Percentiles rank a stretch among this genome's conserved stretches.
These are phyloP conservation scores for Palaemon carinicauda DNA, from an alignment of 1,140 invertebrate genomes.

Conservation along the genomic window DNA sequence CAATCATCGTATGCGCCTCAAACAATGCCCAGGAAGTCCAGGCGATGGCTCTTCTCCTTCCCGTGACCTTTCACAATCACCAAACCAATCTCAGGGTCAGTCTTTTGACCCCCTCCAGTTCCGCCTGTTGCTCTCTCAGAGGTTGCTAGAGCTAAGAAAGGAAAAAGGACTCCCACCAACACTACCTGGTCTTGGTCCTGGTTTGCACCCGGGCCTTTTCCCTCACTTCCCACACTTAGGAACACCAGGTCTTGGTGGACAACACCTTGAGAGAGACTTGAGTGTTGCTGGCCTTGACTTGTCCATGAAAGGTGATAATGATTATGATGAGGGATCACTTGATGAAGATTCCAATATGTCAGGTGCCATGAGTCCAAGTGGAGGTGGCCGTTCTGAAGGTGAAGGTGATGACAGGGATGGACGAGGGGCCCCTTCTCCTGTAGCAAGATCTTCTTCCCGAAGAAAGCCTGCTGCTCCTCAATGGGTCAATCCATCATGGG, in stretches of 20 bases:
- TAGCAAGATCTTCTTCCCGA: conserved; percentile 65
- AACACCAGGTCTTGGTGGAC: conserved; percentile 31
- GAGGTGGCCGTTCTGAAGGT: conserved; percentile 67
- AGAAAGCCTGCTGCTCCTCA: conserved; percentile 94
- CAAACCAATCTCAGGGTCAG: conserved; percentile 58
- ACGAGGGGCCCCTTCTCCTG: conserved; percentile 63
- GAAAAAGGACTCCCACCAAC: conserved; percentile 72
- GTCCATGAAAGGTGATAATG: conserved; percentile 61
- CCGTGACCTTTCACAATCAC: conserved; percentile 40
- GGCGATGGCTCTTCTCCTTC: conserved; percentile 33
- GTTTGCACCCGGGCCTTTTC: conserved; percentile 80
- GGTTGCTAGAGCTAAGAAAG: conserved; percentile 84
- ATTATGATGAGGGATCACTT: conserved; percentile 58
- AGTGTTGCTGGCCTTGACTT: conserved; percentile 64
- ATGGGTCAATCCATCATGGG: conserved; percentile 95
- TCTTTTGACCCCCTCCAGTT: conserved; percentile 90
- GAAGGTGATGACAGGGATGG: conserved; percentile 72
- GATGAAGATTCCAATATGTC: conserved; percentile 61
- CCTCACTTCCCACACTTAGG: conserved; percentile 60
- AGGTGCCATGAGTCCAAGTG: conserved; percentile 59
- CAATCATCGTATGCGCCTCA: conserved; percentile 97
- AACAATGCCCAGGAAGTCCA: conserved; percentile 69
- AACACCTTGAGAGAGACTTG: conserved; percentile 62
- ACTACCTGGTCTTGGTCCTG: conserved; percentile 74
- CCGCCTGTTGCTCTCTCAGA: conserved; percentile 84